phyloP scores from a whole-genome alignment of 2,797 vertebrate species.

The Leptatherina wallacei region DNA sequence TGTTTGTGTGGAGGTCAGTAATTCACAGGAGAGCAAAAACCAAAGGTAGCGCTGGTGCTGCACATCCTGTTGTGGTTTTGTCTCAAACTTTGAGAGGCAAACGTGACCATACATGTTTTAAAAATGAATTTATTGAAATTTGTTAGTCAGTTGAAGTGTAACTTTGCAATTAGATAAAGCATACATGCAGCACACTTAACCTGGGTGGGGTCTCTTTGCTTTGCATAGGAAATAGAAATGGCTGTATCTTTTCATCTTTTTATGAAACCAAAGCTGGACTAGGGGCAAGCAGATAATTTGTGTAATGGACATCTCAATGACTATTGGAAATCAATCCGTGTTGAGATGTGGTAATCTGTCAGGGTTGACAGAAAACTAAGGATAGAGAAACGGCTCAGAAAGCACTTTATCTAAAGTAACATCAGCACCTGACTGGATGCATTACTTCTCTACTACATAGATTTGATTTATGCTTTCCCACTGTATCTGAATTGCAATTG shows the following conservation, averaged over 20 bases:
- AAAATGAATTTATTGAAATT: not conserved
- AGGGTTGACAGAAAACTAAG: constrained; percentile 35
- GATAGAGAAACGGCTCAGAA: constrained; percentile 22
- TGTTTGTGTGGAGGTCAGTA: constrained; percentile 1
- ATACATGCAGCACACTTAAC: not conserved
- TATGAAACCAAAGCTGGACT: constrained; percentile 17
- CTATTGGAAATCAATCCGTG: constrained; percentile 67
- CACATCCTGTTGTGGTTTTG: constrained; percentile 16
- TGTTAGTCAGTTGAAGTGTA: not conserved
- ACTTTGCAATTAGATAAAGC: constrained; percentile 8
- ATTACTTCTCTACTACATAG: constrained; percentile 37
- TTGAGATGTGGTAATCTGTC: constrained; percentile 56
- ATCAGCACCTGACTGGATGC: constrained; percentile 51
- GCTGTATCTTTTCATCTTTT: constrained; percentile 14
- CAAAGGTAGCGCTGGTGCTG: not conserved
- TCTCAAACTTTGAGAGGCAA: not conserved
- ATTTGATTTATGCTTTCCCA: constrained; percentile 52
- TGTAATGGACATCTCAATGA: constrained; percentile 65
- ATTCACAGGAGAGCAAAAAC: constrained; percentile 15
- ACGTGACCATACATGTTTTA: not conserved
- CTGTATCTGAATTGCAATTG: constrained; percentile 39
- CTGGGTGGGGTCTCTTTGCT: constrained; percentile 56
- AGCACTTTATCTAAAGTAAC: constrained; percentile 65
- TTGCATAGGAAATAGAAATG: constrained; percentile 12
- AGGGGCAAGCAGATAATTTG: constrained; percentile 58